These are phyloP conservation scores for Trogon surrucura DNA, from an alignment of 2,113 vertebrate species.

Conservation along the genomic window DNA sequence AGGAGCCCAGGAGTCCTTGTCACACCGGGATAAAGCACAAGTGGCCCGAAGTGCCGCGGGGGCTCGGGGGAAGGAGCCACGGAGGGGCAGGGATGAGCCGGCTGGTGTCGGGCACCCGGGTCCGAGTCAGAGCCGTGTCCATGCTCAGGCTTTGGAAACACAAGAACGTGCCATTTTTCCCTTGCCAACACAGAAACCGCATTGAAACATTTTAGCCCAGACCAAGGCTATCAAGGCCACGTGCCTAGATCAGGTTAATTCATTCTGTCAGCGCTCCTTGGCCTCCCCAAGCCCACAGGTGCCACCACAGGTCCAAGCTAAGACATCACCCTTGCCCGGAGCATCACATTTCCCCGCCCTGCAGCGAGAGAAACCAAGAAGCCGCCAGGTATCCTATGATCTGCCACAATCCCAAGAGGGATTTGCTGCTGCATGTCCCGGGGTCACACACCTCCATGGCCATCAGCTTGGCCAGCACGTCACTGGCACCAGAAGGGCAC, in stretches of 20 bases:
- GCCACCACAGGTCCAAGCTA: background rate
- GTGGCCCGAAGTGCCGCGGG: background rate
- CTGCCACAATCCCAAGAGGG: background rate
- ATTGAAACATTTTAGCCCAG: background rate
- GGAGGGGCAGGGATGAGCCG: background rate
- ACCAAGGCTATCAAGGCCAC: background rate
- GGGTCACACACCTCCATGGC: background rate
- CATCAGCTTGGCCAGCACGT: background rate
- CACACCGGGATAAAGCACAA: background rate
- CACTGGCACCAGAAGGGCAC: background rate
- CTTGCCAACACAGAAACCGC: background rate
- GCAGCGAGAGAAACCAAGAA: background rate
- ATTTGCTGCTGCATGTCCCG: background rate
- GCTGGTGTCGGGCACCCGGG: background rate
- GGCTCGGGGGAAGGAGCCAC: background rate
- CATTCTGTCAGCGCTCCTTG: background rate
- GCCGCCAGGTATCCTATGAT: accelerated
- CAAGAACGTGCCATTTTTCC: background rate
- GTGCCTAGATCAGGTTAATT: no score
- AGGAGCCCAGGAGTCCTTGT: background rate
- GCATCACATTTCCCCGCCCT: accelerated
- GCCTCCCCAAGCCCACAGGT: accelerated
- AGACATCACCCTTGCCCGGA: background rate
- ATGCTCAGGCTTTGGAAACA: background rate
- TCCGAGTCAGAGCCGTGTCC: background rate